Percentiles rank a stretch among this genome's conserved stretches.
These are phyloP conservation scores for Seriola aureovittata DNA, from an alignment of 2,113 vertebrate genomes.

Conservation along the genomic window DNA sequence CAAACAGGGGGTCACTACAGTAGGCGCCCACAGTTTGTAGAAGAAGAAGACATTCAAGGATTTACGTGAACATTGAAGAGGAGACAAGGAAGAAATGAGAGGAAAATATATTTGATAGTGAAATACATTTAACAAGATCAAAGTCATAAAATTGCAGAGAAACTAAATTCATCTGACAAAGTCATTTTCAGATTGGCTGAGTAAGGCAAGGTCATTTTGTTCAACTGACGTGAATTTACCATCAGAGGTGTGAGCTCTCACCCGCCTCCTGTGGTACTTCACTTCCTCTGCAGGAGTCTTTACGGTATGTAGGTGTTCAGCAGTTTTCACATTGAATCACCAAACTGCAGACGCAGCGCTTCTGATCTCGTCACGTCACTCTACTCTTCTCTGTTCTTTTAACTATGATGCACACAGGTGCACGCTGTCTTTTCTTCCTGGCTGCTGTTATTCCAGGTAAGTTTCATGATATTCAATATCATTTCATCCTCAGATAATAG, in stretches of 20 bases:
- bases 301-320: neutral
- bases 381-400: neutral
- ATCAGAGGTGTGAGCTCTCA: slow-evolving; percentile 3
- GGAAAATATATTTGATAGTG: no score
- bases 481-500: neutral
- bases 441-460: slow-evolving; percentile 58
- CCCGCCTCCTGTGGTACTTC: slow-evolving; percentile 12
- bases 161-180: no score
- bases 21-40: no score
- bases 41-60: no score
- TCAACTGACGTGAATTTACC: neutral
- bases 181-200: no score
- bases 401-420: neutral
- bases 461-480: slow-evolving; percentile 2
- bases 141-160: no score
- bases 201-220: neutral
- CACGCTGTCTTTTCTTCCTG: slow-evolving; percentile 50
- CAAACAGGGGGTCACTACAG: neutral
- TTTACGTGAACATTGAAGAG: no score
- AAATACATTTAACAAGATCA: no score
- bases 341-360: slow-evolving; percentile 24
- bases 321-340: slow-evolving; percentile 50
- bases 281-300: slow-evolving; percentile 44
- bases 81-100: no score
- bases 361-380: fast-evolving